Evolutionary conservation across 2,797 vertebrate genomes (phyloP).

Genomic region (Odontamblyopus rebecca): DNA sequence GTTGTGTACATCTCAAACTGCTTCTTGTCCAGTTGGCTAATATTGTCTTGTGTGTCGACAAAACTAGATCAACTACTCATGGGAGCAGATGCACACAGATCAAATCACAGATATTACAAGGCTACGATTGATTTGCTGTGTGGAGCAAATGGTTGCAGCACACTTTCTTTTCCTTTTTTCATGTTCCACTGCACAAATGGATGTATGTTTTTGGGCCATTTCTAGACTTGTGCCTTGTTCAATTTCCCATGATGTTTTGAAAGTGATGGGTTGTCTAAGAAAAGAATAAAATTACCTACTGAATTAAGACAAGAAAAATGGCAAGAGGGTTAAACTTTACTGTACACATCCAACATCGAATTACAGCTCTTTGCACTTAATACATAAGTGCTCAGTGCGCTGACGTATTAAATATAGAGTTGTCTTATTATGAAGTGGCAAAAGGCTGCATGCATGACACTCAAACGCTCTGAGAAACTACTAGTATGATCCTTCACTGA

Average conservation of each 20-base stretch:
- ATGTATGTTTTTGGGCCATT: constrained; percentile 42
- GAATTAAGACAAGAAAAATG: constrained; percentile 20
- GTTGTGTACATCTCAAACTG: neutral
- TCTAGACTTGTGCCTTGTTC: constrained; percentile 10
- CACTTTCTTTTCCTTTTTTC: constrained; percentile 12
- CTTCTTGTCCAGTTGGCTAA: neutral
- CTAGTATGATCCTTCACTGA: constrained; percentile 51
- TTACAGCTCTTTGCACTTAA: neutral
- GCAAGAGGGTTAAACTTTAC: neutral
- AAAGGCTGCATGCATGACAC: constrained; percentile 32
- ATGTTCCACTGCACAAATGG: constrained; percentile 25
- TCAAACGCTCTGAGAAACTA: constrained; percentile 41
- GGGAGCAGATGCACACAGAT: neutral
- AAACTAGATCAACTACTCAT: neutral
- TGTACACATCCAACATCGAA: neutral
- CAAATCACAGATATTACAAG: constrained; percentile 7
- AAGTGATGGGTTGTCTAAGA: constrained; percentile 45
- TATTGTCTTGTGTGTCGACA: neutral
- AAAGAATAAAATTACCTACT: constrained; percentile 35
- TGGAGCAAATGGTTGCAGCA: constrained; percentile 1
- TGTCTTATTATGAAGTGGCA: constrained; percentile 38
- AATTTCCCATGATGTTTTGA: constrained; percentile 37
- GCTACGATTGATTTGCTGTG: constrained; percentile 10
- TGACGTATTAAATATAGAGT: constrained; percentile 9
- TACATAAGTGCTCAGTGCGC: neutral